Percentiles rank a stretch among this genome's conserved stretches.
These are phyloP conservation scores for Heliconius hermathena DNA, from an alignment of 1,140 invertebrate species.

Conservation along the genomic window DNA sequence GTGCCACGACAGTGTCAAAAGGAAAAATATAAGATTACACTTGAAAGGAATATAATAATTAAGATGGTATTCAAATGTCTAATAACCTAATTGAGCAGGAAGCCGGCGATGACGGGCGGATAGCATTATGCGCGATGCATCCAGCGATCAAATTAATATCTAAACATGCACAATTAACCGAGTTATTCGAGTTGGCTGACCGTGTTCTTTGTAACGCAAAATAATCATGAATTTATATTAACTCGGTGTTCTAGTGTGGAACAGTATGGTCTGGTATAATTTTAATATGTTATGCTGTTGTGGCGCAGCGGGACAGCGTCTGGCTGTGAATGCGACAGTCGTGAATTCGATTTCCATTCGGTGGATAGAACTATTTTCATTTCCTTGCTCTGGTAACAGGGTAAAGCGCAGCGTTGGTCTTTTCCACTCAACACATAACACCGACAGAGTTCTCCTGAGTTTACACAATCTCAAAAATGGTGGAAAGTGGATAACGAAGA, in stretches of 20 bases:
- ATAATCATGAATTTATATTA: slow-evolving; percentile 1
- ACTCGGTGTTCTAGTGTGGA: not conserved
- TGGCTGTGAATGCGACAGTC: too few species aligned
- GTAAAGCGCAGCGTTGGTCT: too few species aligned
- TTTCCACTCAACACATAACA: too few species aligned
- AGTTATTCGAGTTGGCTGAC: slow-evolving; percentile 52
- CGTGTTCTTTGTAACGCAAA: slow-evolving; percentile 42
- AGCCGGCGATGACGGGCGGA: slow-evolving; percentile 38
- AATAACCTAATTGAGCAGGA: slow-evolving; percentile 35
- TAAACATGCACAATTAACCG: slow-evolving; percentile 55
- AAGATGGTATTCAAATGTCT: slow-evolving; percentile 21
- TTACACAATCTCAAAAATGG: too few species aligned
- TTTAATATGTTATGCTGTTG: not conserved
- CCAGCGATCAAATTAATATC: slow-evolving; percentile 41
- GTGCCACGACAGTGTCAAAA: too few species aligned
- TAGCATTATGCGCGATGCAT: slow-evolving; percentile 38
- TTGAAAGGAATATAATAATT: slow-evolving; percentile 12
- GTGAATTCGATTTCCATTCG: too few species aligned
- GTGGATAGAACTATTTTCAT: too few species aligned
- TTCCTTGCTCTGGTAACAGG: too few species aligned
- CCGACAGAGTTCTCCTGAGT: too few species aligned
- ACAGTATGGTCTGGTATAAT: not conserved
- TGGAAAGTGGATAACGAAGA: too few species aligned
- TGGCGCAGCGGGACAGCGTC: too few species aligned
- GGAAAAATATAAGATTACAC: not conserved